A percentile compares a stretch with the other conserved stretches of the same genome.
Evolutionary conservation across 2,113 vertebrate genomes (phyloP).

Genomic region (Microtus richardsoni): DNA sequence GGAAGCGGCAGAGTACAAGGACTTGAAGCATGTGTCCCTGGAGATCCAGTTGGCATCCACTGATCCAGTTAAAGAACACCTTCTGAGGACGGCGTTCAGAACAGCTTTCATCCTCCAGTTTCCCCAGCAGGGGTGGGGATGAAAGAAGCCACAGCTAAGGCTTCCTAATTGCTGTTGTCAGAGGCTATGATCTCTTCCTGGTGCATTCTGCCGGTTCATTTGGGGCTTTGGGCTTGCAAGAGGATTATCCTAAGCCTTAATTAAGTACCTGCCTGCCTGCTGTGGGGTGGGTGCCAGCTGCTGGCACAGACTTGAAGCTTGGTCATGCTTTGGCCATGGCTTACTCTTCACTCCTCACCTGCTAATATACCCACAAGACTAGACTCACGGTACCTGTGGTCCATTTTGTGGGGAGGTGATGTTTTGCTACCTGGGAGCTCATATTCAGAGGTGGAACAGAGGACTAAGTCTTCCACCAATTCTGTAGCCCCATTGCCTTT

Average conservation of each 20-base stretch:
- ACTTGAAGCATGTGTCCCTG: neutral
- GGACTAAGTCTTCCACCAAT: neutral
- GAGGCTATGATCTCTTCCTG: constrained; percentile 36
- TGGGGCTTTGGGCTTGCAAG: constrained; percentile 60
- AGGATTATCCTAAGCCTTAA: constrained; percentile 62
- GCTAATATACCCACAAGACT: neutral
- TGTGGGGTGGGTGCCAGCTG: constrained; percentile 38
- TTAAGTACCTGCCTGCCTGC: constrained; percentile 60
- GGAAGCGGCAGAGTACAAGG: neutral
- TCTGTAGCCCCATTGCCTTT: neutral
- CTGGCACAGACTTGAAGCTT: constrained; percentile 43
- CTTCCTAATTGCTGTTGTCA: constrained; percentile 66
- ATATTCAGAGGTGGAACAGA: neutral
- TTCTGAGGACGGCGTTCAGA: neutral
- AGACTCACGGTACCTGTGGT: neutral
- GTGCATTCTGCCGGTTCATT: constrained; percentile 45
- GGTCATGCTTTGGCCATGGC: neutral
- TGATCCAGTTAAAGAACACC: neutral
- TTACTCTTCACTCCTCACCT: constrained; percentile 38
- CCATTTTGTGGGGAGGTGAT: neutral
- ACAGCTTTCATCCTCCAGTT: neutral
- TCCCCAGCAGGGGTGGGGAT: neutral
- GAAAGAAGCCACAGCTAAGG: neutral
- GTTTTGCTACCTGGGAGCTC: constrained; percentile 21
- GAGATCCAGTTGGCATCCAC: neutral